Evolutionary conservation across 2,797 vertebrate species (phyloP), one percentile per base, ranked within the genome.

Genomic region (Melanogrammus aeglefinus): DNA sequence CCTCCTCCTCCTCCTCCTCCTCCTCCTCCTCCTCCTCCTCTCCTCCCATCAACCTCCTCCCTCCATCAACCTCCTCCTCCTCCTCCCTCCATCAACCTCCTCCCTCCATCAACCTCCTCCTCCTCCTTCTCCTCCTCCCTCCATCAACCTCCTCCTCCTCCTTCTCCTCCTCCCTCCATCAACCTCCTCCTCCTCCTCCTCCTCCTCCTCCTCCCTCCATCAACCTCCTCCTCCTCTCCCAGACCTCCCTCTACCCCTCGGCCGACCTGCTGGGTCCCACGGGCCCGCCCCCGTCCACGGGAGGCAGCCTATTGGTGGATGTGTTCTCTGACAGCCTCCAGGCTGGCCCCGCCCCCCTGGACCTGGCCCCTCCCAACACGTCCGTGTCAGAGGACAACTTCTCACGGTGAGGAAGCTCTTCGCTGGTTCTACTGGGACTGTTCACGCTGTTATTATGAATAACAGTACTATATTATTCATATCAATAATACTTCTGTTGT

Each of bases 191-290:
- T 38, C 36, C 33, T 14, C 41, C 29, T 9, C 29, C 33, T 33
- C 36, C 8, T 21, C 39, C 39, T 12, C 21, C 35, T 38, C 36
- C 36, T 38, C 36, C 33, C n/a, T 33, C 29, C 33, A 36, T 33
- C 36, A 6, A 10, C 41, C 29, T 9, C 29, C 33, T 33, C 36
- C 8, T 21, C 39, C 39, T 12, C 21, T 86, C 85, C 66, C 87
- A 97, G 96, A 97, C 96, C 4, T 97, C 96, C 4, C 96, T 96
- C 0, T 97, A 96, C 0, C 96, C 96, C 0, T 97, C 96, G 9
- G 95, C 96, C 0, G 96, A 97, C 85, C 94, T 97, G 35, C 92
- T 97, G 0, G 96, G 96, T 39, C 94, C 97, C 69, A 93, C 93
- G 13, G 91, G 95, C 0, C 88, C 93, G 10, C 93, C 93, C 74